Percentiles rank a stretch among this genome's conserved stretches.
phyloP scores from a whole-genome alignment of 1,140 invertebrate genomes.

The Acyrthosiphon pisum region DNA sequence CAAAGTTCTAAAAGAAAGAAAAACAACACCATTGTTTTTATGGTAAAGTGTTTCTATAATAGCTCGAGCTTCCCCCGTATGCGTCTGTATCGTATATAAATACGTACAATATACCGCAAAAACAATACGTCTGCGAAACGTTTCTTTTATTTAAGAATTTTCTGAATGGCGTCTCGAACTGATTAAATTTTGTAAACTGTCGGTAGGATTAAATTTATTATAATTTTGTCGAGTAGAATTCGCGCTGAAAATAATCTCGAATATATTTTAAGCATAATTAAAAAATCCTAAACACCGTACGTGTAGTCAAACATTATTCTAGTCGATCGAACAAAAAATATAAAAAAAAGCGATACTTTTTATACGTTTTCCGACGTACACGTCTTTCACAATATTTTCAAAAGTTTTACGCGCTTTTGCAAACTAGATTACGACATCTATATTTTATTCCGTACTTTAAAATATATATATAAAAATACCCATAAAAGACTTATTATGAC shows the following conservation, averaged over 20 bases:
- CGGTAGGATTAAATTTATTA: background rate
- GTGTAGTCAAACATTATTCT: background rate
- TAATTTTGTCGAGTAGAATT: background rate
- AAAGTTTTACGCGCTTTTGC: background rate
- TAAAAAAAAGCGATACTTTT: background rate
- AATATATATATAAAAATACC: background rate
- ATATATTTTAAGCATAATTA: background rate
- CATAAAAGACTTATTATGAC: background rate
- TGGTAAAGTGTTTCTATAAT: background rate
- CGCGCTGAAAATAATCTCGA: background rate
- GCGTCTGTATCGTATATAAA: background rate
- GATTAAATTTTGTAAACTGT: slow-evolving; percentile 32
- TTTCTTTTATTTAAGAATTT: background rate
- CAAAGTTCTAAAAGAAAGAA: background rate
- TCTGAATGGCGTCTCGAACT: background rate
- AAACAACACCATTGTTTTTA: slow-evolving; percentile 16
- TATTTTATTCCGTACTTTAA: background rate
- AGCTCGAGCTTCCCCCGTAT: background rate
- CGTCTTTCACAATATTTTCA: slow-evolving; percentile 1
- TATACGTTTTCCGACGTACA: background rate
- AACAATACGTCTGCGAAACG: background rate
- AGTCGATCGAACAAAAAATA: background rate
- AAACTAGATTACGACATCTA: slow-evolving; percentile 2
- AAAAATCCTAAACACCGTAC: background rate
- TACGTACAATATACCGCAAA: background rate